phyloP scores from a whole-genome alignment of 2,888 invertebrate genomes.

The Rotaria magnacalcarata region DNA sequence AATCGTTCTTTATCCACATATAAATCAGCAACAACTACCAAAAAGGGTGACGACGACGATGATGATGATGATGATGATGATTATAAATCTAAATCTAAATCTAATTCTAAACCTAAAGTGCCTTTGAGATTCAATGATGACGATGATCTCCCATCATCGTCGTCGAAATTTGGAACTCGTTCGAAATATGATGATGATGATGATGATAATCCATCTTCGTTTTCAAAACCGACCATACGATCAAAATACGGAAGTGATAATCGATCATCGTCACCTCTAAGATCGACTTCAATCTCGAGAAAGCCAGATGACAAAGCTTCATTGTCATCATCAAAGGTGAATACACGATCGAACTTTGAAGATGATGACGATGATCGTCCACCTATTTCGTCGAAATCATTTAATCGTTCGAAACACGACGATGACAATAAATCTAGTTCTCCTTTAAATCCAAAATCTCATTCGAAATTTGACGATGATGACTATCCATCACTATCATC shows the following conservation, averaged over 20 bases:
- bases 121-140: not conserved
- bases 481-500: not conserved
- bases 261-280: not conserved
- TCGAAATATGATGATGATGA: not conserved
- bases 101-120: not conserved
- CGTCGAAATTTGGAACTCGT: not conserved
- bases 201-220: not conserved
- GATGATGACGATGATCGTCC: not conserved
- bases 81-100: not conserved
- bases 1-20: no score
- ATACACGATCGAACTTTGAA: not conserved
- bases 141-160: not conserved
- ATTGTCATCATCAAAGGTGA: no score
- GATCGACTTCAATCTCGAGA: not conserved
- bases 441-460: no score
- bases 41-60: no score
- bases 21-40: no score
- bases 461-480: not conserved
- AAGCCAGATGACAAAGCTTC: not conserved
- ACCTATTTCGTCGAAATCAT: not conserved
- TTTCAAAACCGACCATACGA: not conserved
- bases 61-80: not conserved
- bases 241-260: not conserved
- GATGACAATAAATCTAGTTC: not conserved
- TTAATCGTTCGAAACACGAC: not conserved